Conservation (phyloP, 1,140 invertebrate species). For the Agrilus planipennis region DNA sequence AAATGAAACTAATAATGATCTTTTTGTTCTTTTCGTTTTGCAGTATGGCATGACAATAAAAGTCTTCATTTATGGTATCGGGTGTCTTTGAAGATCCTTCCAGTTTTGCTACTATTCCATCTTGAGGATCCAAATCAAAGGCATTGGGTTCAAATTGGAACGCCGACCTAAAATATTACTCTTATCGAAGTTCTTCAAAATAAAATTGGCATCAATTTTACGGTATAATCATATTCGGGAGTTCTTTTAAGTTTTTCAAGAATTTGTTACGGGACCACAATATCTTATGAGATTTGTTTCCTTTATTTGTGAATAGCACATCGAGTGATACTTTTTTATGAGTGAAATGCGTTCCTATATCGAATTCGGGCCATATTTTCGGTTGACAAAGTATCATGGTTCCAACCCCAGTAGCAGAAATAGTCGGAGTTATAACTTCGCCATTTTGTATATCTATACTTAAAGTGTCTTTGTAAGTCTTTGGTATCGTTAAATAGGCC, state of each 20-base stretch:
- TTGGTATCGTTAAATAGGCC: slow-evolving; percentile 23
- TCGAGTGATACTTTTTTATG: slow-evolving; percentile 23
- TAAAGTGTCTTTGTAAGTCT: slow-evolving; percentile 27
- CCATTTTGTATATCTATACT: slow-evolving; percentile 25
- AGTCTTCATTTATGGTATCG: slow-evolving; percentile 15
- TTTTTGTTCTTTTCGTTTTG: slow-evolving; percentile 12
- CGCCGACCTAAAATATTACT: slow-evolving; percentile 13
- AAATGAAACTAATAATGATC: slow-evolving; percentile 11
- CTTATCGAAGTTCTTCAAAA: not conserved
- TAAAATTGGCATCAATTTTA: too few relatives aligned
- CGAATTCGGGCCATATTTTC: slow-evolving; percentile 30
- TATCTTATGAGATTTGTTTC: slow-evolving; percentile 27
- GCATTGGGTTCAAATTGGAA: slow-evolving; percentile 19
- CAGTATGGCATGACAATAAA: slow-evolving; percentile 22
- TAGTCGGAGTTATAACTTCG: slow-evolving; percentile 11
- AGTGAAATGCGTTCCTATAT: slow-evolving; percentile 32
- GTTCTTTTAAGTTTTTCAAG: slow-evolving; percentile 14
- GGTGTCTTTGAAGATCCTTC: slow-evolving; percentile 13
- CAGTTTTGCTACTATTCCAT: slow-evolving; percentile 12
- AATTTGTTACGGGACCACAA: slow-evolving; percentile 19
- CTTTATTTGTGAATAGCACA: slow-evolving; percentile 33
- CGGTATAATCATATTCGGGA: not conserved
- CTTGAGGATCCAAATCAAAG: slow-evolving; percentile 15
- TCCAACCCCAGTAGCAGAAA: slow-evolving; percentile 32
- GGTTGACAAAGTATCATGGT: slow-evolving; percentile 33